Evolutionary conservation across 1,140 invertebrate genomes (phyloP).

Genomic region (Papilio dardanus): DNA sequence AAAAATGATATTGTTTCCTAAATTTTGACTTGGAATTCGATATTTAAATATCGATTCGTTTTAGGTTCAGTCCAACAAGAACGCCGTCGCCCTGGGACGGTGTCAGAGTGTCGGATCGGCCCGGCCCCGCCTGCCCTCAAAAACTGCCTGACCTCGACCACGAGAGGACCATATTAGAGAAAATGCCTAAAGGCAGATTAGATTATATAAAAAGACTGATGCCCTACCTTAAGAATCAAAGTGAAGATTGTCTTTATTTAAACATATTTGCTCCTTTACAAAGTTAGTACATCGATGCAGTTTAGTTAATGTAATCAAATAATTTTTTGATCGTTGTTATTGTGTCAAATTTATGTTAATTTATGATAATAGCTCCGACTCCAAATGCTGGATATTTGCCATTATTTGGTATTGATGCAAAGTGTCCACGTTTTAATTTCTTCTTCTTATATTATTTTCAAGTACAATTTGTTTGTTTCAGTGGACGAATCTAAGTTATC

Average conservation of each 20-base stretch:
- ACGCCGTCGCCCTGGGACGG: constrained; percentile 95
- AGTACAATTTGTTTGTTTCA: constrained; percentile 49
- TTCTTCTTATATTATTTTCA: neutral
- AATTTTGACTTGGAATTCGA: neutral
- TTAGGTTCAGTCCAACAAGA: constrained; percentile 94
- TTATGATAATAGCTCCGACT: constrained; percentile 7
- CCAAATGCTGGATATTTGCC: neutral
- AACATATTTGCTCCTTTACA: constrained; percentile 97
- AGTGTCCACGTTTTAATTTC: neutral
- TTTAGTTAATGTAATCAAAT: constrained; percentile 5
- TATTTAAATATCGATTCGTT: constrained; percentile 25
- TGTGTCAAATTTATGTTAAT: neutral
- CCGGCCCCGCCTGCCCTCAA: constrained; percentile 95
- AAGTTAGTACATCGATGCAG: constrained; percentile 86
- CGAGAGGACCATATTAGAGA: constrained; percentile 90
- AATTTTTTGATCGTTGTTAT: neutral
- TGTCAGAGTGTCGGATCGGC: constrained; percentile 88
- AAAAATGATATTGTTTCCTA: neutral
- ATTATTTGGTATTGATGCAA: neutral
- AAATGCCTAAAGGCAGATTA: constrained; percentile 94
- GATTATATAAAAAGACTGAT: constrained; percentile 93
- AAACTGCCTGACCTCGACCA: constrained; percentile 92
- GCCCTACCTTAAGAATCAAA: constrained; percentile 94
- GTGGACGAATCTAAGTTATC: constrained; percentile 81
- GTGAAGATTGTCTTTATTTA: constrained; percentile 98